Base-by-base conservation (phyloP, 1,140 invertebrate species). In the Amyelois transitella region DNA sequence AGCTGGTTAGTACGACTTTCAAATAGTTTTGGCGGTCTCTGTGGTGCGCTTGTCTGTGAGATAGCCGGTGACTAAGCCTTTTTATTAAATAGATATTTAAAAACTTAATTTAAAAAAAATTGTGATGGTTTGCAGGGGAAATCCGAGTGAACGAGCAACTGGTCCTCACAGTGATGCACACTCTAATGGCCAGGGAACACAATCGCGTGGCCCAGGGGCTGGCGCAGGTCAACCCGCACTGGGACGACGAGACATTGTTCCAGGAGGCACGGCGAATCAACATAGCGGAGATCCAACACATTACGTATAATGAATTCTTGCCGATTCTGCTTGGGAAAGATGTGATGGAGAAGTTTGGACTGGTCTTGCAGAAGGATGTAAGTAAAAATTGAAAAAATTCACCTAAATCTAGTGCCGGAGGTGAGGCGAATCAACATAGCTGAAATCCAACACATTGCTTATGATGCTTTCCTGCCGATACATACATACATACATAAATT, bases 201-300 rank as follows among this genome's bases (percentile, higher is more conserved):
- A 98, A 98, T 77, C 90, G 96, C 53, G 86, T 96, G 1, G 96
- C 96, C 0, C 92, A 92, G 50, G 94, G 89, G 18, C 80, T 98
- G 24, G 90, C 92, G 0, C 89, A 91, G 49, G 91, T 98, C 7
- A 98, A 98, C 88, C 96, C 96, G 1, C 96, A 98, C 72, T 98
- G 97, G 97, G 95, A 97, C 73, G 97, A 98, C 74, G 97, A 98
- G 87, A 97, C 93, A 0, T 76, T 99, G 0, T 99, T 95, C 90
- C 96, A 98, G 90, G 97, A 99, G 89, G 88, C 96, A 0, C 90
- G 97, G 60, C 91, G 96, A 43, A 97, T 99, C 67, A 92, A 95
- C 48, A 95, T 96, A 48, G 97, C 96, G 2, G 92, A 95, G 78
- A 94, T 97, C 49, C 97, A 99, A 81, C 96, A 98, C 69, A 94